These are phyloP conservation scores for Buceros bicornis DNA, from an alignment of 2,797 vertebrate species.

Conservation along the genomic window DNA sequence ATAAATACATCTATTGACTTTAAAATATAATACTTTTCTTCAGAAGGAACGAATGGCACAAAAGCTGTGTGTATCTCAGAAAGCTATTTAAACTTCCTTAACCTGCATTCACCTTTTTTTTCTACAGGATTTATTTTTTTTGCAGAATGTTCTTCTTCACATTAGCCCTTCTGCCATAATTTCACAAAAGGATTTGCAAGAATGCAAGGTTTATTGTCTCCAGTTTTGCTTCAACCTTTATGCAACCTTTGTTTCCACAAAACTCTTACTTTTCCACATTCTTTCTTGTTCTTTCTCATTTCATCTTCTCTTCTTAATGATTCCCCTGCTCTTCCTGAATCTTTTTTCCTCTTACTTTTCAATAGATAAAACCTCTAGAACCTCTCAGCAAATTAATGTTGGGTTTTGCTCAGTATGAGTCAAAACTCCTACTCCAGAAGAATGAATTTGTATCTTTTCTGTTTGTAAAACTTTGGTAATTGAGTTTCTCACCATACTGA, in stretches of 20 bases:
- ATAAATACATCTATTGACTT: constrained; percentile 32
- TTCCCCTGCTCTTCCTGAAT: not conserved
- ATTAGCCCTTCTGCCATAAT: not conserved
- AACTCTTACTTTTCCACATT: not conserved
- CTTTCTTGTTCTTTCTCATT: not conserved
- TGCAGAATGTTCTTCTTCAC: not conserved
- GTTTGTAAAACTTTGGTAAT: not conserved
- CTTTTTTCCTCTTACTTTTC: not conserved
- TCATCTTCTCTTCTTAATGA: not conserved
- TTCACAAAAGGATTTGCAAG: constrained; percentile 7
- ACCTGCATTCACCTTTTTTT: constrained; percentile 43
- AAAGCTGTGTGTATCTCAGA: not conserved
- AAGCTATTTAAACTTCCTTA: constrained; percentile 34
- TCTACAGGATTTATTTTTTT: not conserved
- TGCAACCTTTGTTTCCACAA: not conserved
- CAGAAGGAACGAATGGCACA: not conserved
- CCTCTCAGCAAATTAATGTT: not conserved
- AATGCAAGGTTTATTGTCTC: not conserved
- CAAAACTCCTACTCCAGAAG: not conserved
- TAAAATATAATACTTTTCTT: constrained; percentile 45
- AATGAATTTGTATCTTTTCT: not conserved
- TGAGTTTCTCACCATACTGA: not conserved
- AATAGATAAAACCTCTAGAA: not conserved
- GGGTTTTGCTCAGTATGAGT: not conserved
- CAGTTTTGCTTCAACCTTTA: constrained; percentile 3